Percentiles rank a stretch among this genome's conserved stretches.
These are phyloP conservation scores for silkworm (Bombyx mori) DNA, from an alignment of 1,140 invertebrate genomes.

Conservation along the genomic window DNA sequence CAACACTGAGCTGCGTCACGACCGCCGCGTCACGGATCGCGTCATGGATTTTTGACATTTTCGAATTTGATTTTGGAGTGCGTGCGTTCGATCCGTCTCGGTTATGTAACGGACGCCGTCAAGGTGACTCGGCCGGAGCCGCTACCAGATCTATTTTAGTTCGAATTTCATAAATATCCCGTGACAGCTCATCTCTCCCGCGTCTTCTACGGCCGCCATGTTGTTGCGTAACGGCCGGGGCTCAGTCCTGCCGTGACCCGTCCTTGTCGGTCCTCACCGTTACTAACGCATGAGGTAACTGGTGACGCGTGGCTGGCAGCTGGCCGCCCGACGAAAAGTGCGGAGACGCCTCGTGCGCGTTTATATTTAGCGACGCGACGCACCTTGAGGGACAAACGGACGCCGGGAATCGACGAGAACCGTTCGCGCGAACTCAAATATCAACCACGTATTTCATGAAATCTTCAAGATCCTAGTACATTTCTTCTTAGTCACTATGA, in stretches of 20 bases:
- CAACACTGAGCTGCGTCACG: conserved; percentile 64
- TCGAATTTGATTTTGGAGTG: conserved; percentile 36
- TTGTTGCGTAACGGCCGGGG: conserved; percentile 58
- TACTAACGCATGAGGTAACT: conserved; percentile 52
- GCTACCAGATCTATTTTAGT: conserved; percentile 65
- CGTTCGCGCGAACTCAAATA: background rate
- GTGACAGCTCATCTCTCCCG: conserved; percentile 66
- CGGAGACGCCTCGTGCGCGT: conserved; percentile 36
- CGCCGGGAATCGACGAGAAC: conserved; percentile 9
- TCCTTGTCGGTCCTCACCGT: conserved; percentile 46
- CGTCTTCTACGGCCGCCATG: conserved; percentile 55
- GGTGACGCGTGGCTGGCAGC: conserved; percentile 53
- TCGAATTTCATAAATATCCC: conserved; percentile 69
- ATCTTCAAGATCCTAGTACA: no score
- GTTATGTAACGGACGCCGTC: conserved; percentile 58
- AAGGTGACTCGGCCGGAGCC: conserved; percentile 64
- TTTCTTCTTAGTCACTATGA: no score
- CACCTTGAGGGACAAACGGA: conserved; percentile 44
- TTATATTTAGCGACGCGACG: conserved; percentile 44
- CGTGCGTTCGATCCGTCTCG: conserved; percentile 31
- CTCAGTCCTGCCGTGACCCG: conserved; percentile 29
- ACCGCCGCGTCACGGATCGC: conserved; percentile 26
- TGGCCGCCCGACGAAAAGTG: conserved; percentile 55
- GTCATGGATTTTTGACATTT: conserved; percentile 45
- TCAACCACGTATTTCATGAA: no score